Evolutionary conservation across 2,113 vertebrate genomes (phyloP).

Genomic region (Neofelis nebulosa): DNA sequence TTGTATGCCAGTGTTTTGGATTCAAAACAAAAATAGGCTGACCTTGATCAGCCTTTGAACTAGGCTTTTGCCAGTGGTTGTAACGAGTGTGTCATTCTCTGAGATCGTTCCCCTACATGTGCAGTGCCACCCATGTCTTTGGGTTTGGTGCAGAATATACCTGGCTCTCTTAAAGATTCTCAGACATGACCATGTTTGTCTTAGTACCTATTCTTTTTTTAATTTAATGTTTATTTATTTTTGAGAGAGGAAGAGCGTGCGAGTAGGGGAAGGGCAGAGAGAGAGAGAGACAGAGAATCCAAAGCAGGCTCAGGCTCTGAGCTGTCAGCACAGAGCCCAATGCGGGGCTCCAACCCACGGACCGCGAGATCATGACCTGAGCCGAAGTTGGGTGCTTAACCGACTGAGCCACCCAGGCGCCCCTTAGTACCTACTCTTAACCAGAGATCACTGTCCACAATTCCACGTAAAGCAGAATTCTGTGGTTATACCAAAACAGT

Average conservation of each 20-base stretch:
- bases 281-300: too few relatives aligned
- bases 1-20: background rate
- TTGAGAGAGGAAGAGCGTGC: too few relatives aligned
- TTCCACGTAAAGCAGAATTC: conserved; percentile 35
- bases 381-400: too few relatives aligned
- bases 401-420: too few relatives aligned
- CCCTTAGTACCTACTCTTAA: background rate
- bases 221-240: too few relatives aligned
- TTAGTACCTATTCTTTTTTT: background rate
- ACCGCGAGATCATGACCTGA: too few relatives aligned
- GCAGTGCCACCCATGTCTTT: background rate
- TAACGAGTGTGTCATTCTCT: background rate
- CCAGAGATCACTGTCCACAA: conserved; percentile 40
- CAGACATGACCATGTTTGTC: background rate
- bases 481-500: conserved; percentile 27
- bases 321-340: too few relatives aligned
- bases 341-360: too few relatives aligned
- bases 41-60: conserved; percentile 30
- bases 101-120: background rate
- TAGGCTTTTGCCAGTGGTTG: conserved; percentile 29
- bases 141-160: conserved; percentile 26
- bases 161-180: conserved; percentile 15
- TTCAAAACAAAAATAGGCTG: conserved; percentile 49
- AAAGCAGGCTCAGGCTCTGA: too few relatives aligned
- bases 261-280: too few relatives aligned